phyloP scores from a whole-genome alignment of 2,797 vertebrate genomes.

The Columba guinea region DNA sequence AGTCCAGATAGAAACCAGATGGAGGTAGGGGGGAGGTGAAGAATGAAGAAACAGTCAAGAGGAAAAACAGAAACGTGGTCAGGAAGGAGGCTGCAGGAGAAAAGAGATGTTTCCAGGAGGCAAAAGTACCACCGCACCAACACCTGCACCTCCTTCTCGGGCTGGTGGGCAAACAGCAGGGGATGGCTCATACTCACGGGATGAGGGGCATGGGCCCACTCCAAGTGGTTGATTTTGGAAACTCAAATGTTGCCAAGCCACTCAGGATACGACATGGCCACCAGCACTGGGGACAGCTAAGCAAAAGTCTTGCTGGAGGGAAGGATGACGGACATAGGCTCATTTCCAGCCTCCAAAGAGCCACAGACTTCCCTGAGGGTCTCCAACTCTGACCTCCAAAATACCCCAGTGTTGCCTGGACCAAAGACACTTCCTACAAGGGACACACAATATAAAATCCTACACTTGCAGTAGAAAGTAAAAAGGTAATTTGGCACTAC shows the following conservation, averaged over 20 bases:
- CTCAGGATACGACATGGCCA: not conserved
- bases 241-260: not conserved
- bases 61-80: conserved; percentile 56
- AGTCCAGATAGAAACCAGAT: conserved; percentile 79
- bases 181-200: not conserved
- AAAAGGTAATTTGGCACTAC: not conserved
- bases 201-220: not conserved
- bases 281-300: not conserved
- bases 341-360: not conserved
- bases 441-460: not conserved
- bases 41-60: conserved; percentile 13
- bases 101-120: conserved; percentile 15
- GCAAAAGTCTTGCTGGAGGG: not conserved
- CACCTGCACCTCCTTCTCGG: not conserved
- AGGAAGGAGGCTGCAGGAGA: conserved; percentile 68
- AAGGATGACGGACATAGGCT: not conserved
- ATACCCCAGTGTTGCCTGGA: not conserved
- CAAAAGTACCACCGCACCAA: not conserved
- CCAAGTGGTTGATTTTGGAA: not conserved
- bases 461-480: no score
- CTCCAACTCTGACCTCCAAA: not conserved
- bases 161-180: not conserved
- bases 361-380: not conserved
- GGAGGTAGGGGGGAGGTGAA: conserved; percentile 33
- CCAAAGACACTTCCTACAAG: not conserved